These are phyloP conservation scores for Macheiramphus alcinus DNA, from an alignment of 2,113 vertebrate genomes.

Conservation along the genomic window DNA sequence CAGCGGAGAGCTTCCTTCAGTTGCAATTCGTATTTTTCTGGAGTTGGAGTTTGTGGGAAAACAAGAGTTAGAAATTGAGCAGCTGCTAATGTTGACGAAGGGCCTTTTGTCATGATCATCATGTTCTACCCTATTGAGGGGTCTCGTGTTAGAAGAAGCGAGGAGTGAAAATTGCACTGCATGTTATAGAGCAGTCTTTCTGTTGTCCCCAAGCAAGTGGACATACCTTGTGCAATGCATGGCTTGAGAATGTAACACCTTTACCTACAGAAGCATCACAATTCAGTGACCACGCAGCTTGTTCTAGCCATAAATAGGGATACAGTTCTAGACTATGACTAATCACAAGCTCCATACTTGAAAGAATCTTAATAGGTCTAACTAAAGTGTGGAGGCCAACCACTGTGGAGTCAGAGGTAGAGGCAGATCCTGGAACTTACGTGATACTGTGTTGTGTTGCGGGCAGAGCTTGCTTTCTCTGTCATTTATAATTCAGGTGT, in stretches of 20 bases:
- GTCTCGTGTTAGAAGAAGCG: neutral
- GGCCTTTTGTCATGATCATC: neutral
- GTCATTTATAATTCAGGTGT: too few relatives aligned
- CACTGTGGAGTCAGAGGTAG: neutral
- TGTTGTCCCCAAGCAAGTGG: neutral
- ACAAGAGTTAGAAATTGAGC: neutral
- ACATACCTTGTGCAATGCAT: neutral
- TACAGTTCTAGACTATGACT: neutral
- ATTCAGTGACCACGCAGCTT: neutral
- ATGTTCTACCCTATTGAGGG: neutral
- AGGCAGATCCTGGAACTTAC: neutral
- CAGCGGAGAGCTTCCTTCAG: slow-evolving; percentile 32
- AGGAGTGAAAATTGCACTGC: neutral
- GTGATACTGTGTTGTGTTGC: fast-evolving
- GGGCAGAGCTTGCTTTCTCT: neutral
- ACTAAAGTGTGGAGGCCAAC: fast-evolving
- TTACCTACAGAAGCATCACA: neutral
- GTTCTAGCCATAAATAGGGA: neutral
- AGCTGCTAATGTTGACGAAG: neutral
- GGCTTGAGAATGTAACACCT: neutral
- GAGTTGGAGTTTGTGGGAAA: slow-evolving; percentile 38
- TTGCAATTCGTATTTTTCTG: neutral
- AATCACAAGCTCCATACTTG: neutral
- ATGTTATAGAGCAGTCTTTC: fast-evolving
- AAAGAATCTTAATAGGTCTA: neutral